Percentiles rank a stretch among this genome's conserved stretches.
These are phyloP conservation scores for Australoheros scitulus DNA, from an alignment of 2,113 vertebrate genomes.

Conservation along the genomic window DNA sequence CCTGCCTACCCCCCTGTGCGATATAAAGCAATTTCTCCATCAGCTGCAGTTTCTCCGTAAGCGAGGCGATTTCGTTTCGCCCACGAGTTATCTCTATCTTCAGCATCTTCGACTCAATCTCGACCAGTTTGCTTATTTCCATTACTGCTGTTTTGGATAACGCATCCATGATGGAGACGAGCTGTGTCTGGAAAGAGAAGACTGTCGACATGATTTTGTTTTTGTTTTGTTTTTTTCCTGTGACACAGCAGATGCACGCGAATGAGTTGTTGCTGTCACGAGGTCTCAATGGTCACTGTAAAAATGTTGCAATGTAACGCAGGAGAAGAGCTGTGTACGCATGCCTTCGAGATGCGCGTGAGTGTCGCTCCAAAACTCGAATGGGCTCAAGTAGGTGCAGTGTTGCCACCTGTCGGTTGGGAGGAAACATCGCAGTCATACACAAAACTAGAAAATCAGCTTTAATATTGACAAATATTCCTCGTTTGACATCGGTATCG, in stretches of 20 bases:
- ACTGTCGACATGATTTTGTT: constrained; percentile 63
- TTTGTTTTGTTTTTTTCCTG: background rate
- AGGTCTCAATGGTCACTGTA: background rate
- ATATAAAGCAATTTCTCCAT: constrained; percentile 77
- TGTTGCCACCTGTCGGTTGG: constrained; percentile 51
- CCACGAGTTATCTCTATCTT: constrained; percentile 78
- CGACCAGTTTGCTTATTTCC: constrained; percentile 80
- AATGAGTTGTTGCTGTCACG: background rate
- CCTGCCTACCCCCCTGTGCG: constrained; percentile 57
- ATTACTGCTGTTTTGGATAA: constrained; percentile 75
- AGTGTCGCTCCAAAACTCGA: constrained; percentile 10
- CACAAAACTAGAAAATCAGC: background rate
- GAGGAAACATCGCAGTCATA: constrained; percentile 21
- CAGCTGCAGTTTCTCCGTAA: constrained; percentile 77
- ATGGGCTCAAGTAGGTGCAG: background rate
- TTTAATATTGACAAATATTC: background rate
- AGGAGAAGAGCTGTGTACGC: background rate
- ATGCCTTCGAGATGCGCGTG: background rate
- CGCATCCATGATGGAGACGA: constrained; percentile 78
- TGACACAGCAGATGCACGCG: background rate
- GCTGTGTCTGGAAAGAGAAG: constrained; percentile 77
- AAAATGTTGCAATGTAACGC: background rate
- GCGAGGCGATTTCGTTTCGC: constrained; percentile 72
- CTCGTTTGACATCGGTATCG: background rate
- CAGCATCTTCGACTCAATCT: constrained; percentile 77